Evolutionary conservation across 2,797 vertebrate species (phyloP).

Genomic region (Melanotaenia maccullochi): DNA sequence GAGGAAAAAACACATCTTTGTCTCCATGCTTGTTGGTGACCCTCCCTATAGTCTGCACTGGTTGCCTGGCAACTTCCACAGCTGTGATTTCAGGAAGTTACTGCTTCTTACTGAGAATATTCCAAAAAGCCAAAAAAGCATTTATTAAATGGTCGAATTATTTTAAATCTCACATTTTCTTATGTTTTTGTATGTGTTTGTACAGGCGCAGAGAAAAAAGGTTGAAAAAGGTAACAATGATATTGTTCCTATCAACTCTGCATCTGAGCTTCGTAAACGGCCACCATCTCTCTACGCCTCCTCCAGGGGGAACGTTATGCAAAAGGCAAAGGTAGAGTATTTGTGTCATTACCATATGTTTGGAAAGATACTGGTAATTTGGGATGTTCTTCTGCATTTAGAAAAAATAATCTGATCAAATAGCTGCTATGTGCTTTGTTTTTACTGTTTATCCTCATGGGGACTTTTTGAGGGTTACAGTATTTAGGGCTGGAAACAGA

Average conservation of each 20-base stretch:
- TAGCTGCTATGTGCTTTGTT: no score
- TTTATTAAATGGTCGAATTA: neutral
- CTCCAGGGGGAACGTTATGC: conserved; percentile 91
- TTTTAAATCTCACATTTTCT: conserved; percentile 2
- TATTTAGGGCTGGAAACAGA: no score
- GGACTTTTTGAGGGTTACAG: no score
- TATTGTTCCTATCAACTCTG: conserved; percentile 88
- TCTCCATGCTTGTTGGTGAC: neutral
- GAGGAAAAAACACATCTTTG: neutral
- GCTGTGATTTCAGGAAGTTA: neutral
- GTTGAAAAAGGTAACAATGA: conserved; percentile 80
- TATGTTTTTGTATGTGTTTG: neutral
- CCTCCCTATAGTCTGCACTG: neutral
- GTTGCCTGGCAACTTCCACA: conserved; percentile 18
- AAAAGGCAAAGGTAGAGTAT: conserved; percentile 92
- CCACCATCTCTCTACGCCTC: conserved; percentile 88
- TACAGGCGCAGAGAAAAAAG: conserved; percentile 70
- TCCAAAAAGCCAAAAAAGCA: neutral
- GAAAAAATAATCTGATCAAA: no score
- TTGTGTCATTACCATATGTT: neutral
- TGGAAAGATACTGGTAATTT: no score
- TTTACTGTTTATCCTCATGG: neutral
- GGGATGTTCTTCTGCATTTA: no score
- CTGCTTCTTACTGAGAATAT: neutral
- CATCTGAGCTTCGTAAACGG: conserved; percentile 90